Percentiles rank a stretch among this genome's conserved stretches.
phyloP scores from a whole-genome alignment of 2,888 invertebrate species.

The Frankliniella fusca region DNA sequence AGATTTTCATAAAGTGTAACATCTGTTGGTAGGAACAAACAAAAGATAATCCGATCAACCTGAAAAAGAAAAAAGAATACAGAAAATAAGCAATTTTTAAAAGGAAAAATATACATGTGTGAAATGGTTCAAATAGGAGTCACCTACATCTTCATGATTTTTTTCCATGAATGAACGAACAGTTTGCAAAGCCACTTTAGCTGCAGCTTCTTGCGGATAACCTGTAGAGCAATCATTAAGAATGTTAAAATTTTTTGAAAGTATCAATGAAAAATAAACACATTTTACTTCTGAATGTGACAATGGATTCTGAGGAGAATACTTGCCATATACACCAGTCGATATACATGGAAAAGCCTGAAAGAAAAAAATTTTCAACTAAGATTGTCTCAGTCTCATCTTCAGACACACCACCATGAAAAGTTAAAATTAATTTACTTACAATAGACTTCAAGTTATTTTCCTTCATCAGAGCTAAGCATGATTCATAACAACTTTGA shows the following conservation, averaged over 20 bases:
- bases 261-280: neutral
- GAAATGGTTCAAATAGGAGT: conserved; percentile 34
- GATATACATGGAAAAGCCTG: conserved; percentile 86
- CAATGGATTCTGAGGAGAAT: neutral
- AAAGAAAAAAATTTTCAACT: conserved; percentile 36
- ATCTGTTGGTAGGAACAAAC: conserved; percentile 70
- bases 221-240: conserved; percentile 46
- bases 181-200: conserved; percentile 65
- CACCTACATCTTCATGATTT: conserved; percentile 50
- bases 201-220: conserved; percentile 74
- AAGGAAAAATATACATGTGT: neutral
- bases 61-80: conserved; percentile 43
- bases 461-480: conserved; percentile 55
- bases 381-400: neutral
- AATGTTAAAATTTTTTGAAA: conserved; percentile 15
- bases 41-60: conserved; percentile 74
- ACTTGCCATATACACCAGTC: conserved; percentile 76
- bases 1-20: conserved; percentile 66
- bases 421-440: conserved; percentile 39
- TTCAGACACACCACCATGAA: neutral
- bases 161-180: conserved; percentile 60
- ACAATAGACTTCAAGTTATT: conserved; percentile 60
- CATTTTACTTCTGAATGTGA: neutral
- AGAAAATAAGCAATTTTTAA: conserved; percentile 29
- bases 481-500: conserved; percentile 65